phyloP scores from a whole-genome alignment of 2,113 vertebrate genomes.

The Dromas ardeola region DNA sequence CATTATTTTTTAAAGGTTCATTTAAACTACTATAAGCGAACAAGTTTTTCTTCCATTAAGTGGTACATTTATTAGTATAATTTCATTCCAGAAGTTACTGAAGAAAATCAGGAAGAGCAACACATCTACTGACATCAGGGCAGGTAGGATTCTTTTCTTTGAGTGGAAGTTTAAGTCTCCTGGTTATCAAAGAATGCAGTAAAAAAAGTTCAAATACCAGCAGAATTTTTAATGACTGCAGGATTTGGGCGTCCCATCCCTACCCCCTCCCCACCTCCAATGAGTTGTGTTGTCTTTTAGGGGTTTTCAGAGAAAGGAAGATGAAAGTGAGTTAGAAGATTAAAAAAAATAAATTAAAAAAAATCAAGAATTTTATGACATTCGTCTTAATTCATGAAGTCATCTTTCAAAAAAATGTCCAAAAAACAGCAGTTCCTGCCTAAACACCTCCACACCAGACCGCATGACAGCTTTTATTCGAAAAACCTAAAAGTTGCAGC shows the following conservation, averaged over 20 bases:
- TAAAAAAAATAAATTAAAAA: not conserved
- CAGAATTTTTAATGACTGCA: not conserved
- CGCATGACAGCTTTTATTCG: not conserved
- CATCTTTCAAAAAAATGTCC: not conserved
- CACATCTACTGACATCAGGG: not conserved
- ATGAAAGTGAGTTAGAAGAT: not conserved
- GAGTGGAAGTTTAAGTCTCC: not conserved
- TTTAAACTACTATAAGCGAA: not conserved
- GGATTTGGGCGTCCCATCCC: not conserved
- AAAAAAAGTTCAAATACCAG: not conserved
- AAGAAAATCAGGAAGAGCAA: not conserved
- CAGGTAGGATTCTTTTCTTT: not conserved
- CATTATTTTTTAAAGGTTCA: not conserved
- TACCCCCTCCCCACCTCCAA: not conserved
- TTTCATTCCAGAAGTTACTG: not conserved
- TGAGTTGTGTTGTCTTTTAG: not conserved
- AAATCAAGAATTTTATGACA: not conserved
- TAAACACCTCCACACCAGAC: not conserved
- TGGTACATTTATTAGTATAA: not conserved
- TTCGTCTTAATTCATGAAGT: not conserved
- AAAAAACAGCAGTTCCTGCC: not conserved
- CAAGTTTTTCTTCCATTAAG: not conserved
- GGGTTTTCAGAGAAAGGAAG: not conserved
- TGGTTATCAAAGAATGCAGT: not conserved
- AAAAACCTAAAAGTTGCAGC: not conserved